Evolutionary conservation across 2,113 vertebrate species (phyloP), one percentile per base, ranked within the genome.

Genomic region (Lophura nycthemera): DNA sequence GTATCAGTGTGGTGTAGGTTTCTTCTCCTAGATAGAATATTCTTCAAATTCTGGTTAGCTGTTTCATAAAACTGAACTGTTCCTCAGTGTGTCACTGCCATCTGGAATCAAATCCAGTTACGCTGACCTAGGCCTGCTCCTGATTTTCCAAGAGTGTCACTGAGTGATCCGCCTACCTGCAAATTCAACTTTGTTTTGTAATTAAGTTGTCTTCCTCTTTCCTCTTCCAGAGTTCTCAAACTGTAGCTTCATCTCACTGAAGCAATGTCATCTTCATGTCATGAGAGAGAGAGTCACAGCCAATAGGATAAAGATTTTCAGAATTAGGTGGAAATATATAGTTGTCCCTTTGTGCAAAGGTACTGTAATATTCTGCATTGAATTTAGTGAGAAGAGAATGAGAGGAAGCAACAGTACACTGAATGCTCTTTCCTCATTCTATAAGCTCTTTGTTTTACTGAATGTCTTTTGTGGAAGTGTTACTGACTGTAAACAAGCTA

Each of bases 381-480:
- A 93, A 83, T 95, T 91, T 80, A 92, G 91, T 66, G 82, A 34
- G 52, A 74, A 64, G 75, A 67, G 79, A 91, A 71, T 72, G 91
- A 91, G 79, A 67, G 87, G 43, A 77, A 81, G 30, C 47, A 80
- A 60, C 84, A 93, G 64, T 83, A 47, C 0, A 0, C 30, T 92
- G 85, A 67, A 36, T 57, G 79, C 65, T 92, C 52, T 88, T 91
- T 72, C 57, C 83, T 96, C 76, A 52, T 83, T 72, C 69, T 2
- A 6, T 13, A 67, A 52, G 63, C 73, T 78, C 72, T 43, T 86
- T 90, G 34, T 70, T 84, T 88, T 78, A 48, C 80, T 81, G 4
- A 42, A 17, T 50, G 47, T 95, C 83, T 77, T 95, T 82, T 18
- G 63, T 93, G 61, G 70, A 94, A 86, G 32, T 43, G 61, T 73